Base-by-base conservation (phyloP, 1,140 invertebrate species). In the Cryptotermes secundus region DNA sequence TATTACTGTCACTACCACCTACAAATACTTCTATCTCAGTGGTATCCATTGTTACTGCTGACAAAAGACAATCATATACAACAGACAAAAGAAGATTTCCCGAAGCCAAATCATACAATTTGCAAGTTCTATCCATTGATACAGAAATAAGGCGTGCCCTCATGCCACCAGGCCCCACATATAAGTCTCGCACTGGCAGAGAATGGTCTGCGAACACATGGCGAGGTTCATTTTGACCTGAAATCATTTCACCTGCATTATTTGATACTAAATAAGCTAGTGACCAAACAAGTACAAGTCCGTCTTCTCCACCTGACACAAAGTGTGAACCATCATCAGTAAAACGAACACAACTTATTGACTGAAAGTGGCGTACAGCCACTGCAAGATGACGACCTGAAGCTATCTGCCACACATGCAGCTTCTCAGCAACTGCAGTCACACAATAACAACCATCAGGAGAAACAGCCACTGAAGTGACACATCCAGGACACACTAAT, bases 321-420 rank as follows among this genome's bases (percentile, higher is more conserved):
- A 98, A 94, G 88, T 92, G 92, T 36, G 93, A 92, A 14, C 94
- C 93, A 89, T 96, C 94, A 85, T 92, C 91, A 36, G 92, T 95
- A 88, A 97, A 96, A 86, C 92, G 92, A 7, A 98, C 87, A 82
- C 93, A 92, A 10, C 90, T 95, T 1, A 99, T 91, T 16, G 93
- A 91, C 89, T 97, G 96, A 89, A 95, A 98, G 89, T 98, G 96
- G 80, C 93, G 91, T 12, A 91, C 91, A 22, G 97, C 88, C 4
- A 95, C 94, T 6, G 91, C 92, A 12, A 98, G 87, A 84, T 98
- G 89, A 84, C 91, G 93, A 3, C 97, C 97, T 7, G 94, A 95
- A 72, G 92, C 92, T 16, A 94, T 88, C 90, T 97, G 95, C 96
- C 97, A 98, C 22, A 98, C 88, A 86, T 96, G 95, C 34, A 98